Evolutionary conservation across 1,140 invertebrate genomes (phyloP), one percentile per base, ranked within the genome.

Genomic region (Drosophila bocki): DNA sequence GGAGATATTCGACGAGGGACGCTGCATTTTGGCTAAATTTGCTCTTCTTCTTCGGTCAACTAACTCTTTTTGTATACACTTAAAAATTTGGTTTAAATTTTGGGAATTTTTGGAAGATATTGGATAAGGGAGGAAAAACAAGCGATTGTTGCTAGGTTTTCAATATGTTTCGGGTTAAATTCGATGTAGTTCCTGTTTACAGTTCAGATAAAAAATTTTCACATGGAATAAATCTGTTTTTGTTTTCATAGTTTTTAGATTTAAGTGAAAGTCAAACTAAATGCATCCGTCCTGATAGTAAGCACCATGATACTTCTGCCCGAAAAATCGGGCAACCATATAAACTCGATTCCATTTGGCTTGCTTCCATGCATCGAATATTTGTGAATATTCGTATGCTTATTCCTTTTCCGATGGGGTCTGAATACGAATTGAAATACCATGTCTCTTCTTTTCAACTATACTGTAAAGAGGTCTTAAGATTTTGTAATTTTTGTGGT

Each of bases 1-100:
- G 32, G 90, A 86, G 35, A 91, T 91, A 48, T 87, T 90, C 64
- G 88, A 48, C 47, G 64, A 48, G 42, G 90, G 80, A 26, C 90
- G 90, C 69, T 90, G 87, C 90, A 91, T 91, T 72, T 45, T 79
- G 33, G 37, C 57, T 29, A 48, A 41, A 33, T 41, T 17, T 56
- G 26, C 17, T 47, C n/a, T 15, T 11, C 5, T 9, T 37, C 51
- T 64, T 41, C 12, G 29, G 33, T 41, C 26, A 59, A 60, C 29
- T 42, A 15, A 15, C 56, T 33, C 33, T 59, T 60, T 47, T 32
- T 39, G 26, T 37, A 13, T 37, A 11, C 32, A 72, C 69, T 50
- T 19, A 3, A 26, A 11, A 15, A 42, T 33, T 35, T 15, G 11
- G 3, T 17, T 37, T 22, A 8, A 59, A 32, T 26, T 26, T 19